Evolutionary conservation across 2,888 invertebrate genomes (phyloP).

Genomic region (Odontocolon sp.): DNA sequence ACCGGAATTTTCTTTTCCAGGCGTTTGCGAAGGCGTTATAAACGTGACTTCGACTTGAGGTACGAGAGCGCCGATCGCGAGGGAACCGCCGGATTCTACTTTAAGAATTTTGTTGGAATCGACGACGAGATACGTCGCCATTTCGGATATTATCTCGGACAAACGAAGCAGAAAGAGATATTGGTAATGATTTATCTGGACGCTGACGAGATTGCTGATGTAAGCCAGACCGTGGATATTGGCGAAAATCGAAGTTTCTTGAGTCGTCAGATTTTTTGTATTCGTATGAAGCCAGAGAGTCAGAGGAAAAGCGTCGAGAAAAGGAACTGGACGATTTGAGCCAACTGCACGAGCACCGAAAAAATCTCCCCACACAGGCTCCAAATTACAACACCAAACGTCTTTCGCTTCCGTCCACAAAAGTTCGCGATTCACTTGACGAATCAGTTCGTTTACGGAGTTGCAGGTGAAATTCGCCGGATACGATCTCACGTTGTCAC

Average conservation of each 20-base stretch:
- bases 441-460: conserved; percentile 83
- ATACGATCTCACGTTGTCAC: conserved; percentile 72
- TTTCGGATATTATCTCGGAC: conserved; percentile 90
- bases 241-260: conserved; percentile 80
- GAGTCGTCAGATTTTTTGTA: conserved; percentile 69
- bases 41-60: conserved; percentile 94
- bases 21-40: conserved; percentile 92
- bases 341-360: conserved; percentile 90
- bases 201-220: conserved; percentile 91
- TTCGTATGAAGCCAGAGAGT: conserved; percentile 90
- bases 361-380: conserved; percentile 97
- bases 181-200: conserved; percentile 97
- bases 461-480: conserved; percentile 78
- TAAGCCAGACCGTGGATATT: conserved; percentile 91
- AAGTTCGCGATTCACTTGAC: conserved; percentile 81
- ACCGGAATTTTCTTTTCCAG: conserved; percentile 92
- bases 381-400: conserved; percentile 93
- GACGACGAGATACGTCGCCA: conserved; percentile 89
- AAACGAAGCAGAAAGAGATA: conserved; percentile 93
- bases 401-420: conserved; percentile 93
- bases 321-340: conserved; percentile 88
- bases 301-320: conserved; percentile 93
- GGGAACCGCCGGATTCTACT: conserved; percentile 82
- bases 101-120: conserved; percentile 89
- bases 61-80: conserved; percentile 89